A percentile compares a stretch with the other conserved stretches of the same genome.
phyloP scores from a whole-genome alignment of 2,888 invertebrate species.

The Kryphioiulus occultus region DNA sequence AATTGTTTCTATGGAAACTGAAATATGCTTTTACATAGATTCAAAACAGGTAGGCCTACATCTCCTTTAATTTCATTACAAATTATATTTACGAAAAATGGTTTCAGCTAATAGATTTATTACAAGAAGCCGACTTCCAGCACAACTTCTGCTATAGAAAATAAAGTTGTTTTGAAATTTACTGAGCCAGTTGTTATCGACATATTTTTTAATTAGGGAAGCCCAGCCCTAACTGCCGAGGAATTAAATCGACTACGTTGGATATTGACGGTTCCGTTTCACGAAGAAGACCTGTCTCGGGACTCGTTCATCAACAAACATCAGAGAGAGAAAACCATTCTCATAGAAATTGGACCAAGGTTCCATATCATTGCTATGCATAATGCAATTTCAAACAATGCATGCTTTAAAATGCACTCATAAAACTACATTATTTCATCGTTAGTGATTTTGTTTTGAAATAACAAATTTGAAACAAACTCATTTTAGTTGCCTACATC shows the following conservation, averaged over 20 bases:
- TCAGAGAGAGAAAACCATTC: conserved; percentile 54
- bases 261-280: conserved; percentile 75
- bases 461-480: too few relatives aligned
- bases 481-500: too few relatives aligned
- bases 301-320: conserved; percentile 54
- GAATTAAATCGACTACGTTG: conserved; percentile 66
- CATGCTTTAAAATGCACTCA: too few relatives aligned
- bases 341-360: conserved; percentile 92
- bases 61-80: background rate
- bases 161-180: background rate
- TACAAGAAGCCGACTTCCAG: background rate
- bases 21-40: conserved; percentile 84
- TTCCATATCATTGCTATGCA: conserved; percentile 58
- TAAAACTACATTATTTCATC: too few relatives aligned
- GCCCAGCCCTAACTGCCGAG: conserved; percentile 12
- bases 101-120: too few relatives aligned
- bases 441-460: too few relatives aligned
- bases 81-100: too few relatives aligned
- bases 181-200: background rate
- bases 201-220: conserved; percentile 41
- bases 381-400: background rate
- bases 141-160: background rate
- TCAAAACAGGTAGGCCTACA: conserved; percentile 61
- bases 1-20: conserved; percentile 66
- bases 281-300: conserved; percentile 56